Percentiles rank a stretch among this genome's conserved stretches.
Conservation (phyloP, 2,797 vertebrate species). For the Ficedula albicollis region DNA sequence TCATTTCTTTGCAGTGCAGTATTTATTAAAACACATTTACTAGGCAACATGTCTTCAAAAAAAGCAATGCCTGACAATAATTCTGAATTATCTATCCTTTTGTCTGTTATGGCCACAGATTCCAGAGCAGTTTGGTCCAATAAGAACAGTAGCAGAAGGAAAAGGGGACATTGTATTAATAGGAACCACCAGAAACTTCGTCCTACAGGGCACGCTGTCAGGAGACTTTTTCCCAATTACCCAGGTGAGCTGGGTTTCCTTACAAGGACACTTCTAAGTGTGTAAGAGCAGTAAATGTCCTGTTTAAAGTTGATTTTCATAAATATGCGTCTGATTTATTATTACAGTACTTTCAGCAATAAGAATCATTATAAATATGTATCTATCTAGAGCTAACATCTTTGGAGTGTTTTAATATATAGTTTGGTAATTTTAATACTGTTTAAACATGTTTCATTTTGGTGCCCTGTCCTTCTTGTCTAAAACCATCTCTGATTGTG, state of each 20-base stretch:
- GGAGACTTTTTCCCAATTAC: conserved; percentile 92
- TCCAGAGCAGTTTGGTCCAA: conserved; percentile 92
- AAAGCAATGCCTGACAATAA: neutral
- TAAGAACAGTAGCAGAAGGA: conserved; percentile 93
- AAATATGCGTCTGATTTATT: neutral
- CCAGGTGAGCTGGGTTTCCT: conserved; percentile 79
- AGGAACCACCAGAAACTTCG: conserved; percentile 94
- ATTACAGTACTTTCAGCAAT: neutral
- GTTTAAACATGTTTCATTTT: neutral
- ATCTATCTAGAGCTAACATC: neutral
- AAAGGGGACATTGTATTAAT: conserved; percentile 90
- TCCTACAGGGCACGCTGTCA: conserved; percentile 89
- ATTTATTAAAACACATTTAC: neutral
- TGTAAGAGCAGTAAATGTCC: neutral
- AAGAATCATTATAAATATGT: neutral
- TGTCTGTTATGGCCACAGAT: conserved; percentile 78
- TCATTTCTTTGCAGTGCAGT: neutral
- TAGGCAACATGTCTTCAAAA: neutral
- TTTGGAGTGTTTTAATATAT: neutral
- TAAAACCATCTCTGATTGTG: conserved; percentile 1
- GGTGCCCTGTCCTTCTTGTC: neutral
- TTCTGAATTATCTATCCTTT: neutral
- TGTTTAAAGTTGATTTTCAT: neutral
- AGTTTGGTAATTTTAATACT: neutral
- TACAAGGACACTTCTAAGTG: neutral